These are phyloP conservation scores for Pelodiscus sinensis DNA, from an alignment of 2,113 vertebrate genomes.

Conservation along the genomic window DNA sequence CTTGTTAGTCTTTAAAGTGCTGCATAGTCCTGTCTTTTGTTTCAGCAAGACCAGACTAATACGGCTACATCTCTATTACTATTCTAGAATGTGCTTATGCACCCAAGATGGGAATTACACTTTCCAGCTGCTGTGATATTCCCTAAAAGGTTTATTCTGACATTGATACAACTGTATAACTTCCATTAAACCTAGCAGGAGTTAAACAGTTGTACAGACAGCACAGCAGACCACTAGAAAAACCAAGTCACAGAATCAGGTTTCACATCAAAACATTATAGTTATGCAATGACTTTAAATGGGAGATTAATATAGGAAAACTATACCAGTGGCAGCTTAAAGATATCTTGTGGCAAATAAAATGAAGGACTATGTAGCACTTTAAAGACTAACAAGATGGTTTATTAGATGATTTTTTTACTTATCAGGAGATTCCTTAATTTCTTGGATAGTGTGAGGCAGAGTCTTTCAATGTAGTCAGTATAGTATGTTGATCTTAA, in stretches of 20 bases:
- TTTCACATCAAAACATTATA: background rate
- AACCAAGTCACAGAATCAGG: background rate
- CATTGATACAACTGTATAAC: background rate
- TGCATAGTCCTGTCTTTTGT: no score
- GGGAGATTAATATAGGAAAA: conserved; percentile 39
- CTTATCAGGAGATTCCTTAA: no score
- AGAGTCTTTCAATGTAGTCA: no score
- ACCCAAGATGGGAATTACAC: background rate
- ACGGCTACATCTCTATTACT: no score
- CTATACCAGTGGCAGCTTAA: conserved; percentile 57
- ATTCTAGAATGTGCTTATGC: background rate
- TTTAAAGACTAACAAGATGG: no score
- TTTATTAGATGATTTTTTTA: no score
- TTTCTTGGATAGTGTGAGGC: no score
- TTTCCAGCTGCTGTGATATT: background rate
- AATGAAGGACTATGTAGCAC: no score
- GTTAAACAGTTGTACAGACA: background rate
- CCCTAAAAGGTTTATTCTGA: background rate
- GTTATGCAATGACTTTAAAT: background rate
- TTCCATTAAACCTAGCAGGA: background rate
- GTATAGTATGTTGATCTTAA: no score
- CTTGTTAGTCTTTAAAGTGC: no score
- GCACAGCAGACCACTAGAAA: background rate
- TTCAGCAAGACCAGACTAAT: no score
- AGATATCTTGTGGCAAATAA: background rate